Evolutionary conservation across 2,888 invertebrate genomes (phyloP).

Genomic region (Lomographa bimaculata): DNA sequence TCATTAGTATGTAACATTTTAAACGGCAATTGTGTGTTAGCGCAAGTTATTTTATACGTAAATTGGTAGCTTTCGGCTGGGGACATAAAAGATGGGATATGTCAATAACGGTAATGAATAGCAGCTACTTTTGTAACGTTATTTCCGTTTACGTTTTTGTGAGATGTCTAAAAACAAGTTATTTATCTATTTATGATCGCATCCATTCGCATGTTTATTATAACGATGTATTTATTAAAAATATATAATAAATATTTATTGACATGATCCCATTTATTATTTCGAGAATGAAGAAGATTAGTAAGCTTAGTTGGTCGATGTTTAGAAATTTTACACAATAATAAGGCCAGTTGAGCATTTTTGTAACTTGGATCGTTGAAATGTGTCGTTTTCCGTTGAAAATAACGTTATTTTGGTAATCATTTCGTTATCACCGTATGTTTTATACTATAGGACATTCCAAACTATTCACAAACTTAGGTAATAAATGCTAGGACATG

Average conservation of each 20-base stretch:
- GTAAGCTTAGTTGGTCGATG: conserved; percentile 58
- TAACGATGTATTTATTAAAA: too few species aligned
- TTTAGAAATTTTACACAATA: conserved; percentile 43
- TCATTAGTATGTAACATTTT: conserved; percentile 44
- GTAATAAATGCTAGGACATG: conserved; percentile 54
- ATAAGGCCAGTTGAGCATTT: conserved; percentile 66
- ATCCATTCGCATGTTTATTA: too few species aligned
- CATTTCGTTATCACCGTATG: conserved; percentile 27
- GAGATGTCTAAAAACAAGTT: too few species aligned
- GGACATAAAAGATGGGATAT: conserved; percentile 21
- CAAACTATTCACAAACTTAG: conserved; percentile 56
- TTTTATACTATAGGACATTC: conserved; percentile 65
- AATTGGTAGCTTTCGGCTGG: conserved; percentile 47
- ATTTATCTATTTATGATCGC: too few species aligned
- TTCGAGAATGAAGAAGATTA: conserved; percentile 25
- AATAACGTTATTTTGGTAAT: conserved; percentile 17
- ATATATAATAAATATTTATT: too few species aligned
- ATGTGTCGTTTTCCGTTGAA: conserved; percentile 24
- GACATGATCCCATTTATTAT: conserved; percentile 32
- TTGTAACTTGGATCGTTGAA: conserved; percentile 29
- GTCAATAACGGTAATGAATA: conserved; percentile 1
- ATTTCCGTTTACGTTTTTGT: not conserved
- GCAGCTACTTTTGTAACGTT: not conserved
- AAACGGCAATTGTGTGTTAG: conserved; percentile 33
- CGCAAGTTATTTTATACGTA: conserved; percentile 36